Evolutionary conservation across 2,888 invertebrate species (phyloP), one percentile per base, ranked within the genome.

Genomic region (Sarcophaga carnaria): DNA sequence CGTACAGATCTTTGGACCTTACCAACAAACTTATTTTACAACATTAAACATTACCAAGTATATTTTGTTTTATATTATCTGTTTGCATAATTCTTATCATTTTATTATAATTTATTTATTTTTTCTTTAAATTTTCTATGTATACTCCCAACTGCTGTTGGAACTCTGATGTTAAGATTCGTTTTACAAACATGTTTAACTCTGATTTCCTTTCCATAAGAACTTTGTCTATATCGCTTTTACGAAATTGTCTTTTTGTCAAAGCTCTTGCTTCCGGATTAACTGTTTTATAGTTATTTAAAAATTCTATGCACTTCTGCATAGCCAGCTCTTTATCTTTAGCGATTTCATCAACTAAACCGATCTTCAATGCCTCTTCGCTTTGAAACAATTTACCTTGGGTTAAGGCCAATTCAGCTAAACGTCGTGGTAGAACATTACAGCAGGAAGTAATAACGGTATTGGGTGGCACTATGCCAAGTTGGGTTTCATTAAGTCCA

Each of bases 401-500:
- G 8, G 95, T 96, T 4, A 98, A 94, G 0, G 97, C 97, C 49
- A 95, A 89, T 93, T 98, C 98, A 0, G 97, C 95, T 76, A 95
- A 94, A 87, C 97, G 90, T 25, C 94, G 92, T 0, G 97, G 95
- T 47, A 96, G 94, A 0, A 95, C 95, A 90, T 96, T 95, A 20
- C 91, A 91, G 94, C 96, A 95, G 0, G 95, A 93, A 22, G 94
- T 93, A 93, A 95, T 95, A 90, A 96, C 96, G 97, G 97, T 97
- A 85, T 93, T 93, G 0, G 97, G 97, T 0, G 97, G 96, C 0
- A 96, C 94, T 84, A 97, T 96, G n/a, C 97, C 98, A 67, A 98
- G 93, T 77, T 96, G 95, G 0, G 97, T 97, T 94, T 98, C 98
- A 91, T 98, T 98, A 2, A 98, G 94, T 0, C 98, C 98, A 78